phyloP scores from a whole-genome alignment of 1,140 invertebrate genomes.

The Leptopilina boulardi region DNA sequence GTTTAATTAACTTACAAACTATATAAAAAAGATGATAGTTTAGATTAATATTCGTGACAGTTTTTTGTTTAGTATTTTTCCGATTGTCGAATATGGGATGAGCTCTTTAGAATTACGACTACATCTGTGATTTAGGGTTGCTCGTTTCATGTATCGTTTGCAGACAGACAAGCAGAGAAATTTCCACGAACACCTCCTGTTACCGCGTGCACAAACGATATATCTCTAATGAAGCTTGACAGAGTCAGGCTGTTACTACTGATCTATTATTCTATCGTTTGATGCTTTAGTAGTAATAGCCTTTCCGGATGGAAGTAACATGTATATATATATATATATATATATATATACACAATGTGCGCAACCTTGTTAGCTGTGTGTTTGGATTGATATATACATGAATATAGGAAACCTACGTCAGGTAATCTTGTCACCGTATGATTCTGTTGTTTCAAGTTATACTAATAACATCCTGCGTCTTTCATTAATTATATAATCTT shows the following conservation, averaged over 20 bases:
- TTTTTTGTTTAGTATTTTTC: background rate
- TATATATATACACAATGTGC: too few species aligned
- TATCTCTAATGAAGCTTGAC: slow-evolving; percentile 32
- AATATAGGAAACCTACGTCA: background rate
- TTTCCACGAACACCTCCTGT: slow-evolving; percentile 23
- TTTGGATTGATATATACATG: slow-evolving; percentile 18
- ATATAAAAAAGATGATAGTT: too few species aligned
- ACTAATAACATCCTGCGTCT: too few species aligned
- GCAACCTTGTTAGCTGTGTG: slow-evolving; percentile 1
- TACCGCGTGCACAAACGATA: slow-evolving; percentile 2
- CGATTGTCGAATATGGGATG: background rate
- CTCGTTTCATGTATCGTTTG: slow-evolving; percentile 11
- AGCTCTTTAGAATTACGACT: slow-evolving; percentile 16
- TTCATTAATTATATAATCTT: too few species aligned
- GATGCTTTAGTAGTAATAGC: slow-evolving; percentile 33
- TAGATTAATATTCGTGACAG: too few species aligned
- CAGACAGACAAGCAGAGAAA: slow-evolving; percentile 18
- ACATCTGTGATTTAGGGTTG: slow-evolving; percentile 16
- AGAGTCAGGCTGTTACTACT: slow-evolving; percentile 32
- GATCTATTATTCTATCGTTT: slow-evolving; percentile 33
- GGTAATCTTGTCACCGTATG: too few species aligned
- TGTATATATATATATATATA: background rate
- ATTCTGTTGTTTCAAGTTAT: too few species aligned
- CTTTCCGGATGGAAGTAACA: background rate
- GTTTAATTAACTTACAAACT: too few species aligned